These are phyloP conservation scores for Syndactyla subalaris DNA, from an alignment of 2,797 vertebrate species.

Conservation along the genomic window DNA sequence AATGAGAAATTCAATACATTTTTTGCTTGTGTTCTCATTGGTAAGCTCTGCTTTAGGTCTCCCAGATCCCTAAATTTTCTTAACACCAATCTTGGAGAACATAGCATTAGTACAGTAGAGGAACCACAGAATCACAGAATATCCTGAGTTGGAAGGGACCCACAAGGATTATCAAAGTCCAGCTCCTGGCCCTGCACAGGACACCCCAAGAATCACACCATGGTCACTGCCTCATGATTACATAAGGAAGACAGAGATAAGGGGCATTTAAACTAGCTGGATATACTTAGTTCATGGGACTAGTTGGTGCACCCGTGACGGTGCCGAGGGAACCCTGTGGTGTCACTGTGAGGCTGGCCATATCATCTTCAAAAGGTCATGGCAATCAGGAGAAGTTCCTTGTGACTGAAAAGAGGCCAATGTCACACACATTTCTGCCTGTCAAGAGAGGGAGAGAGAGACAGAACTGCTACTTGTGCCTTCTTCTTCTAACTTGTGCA, in stretches of 20 bases:
- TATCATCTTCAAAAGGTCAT: background rate
- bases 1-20: background rate
- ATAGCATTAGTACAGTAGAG: background rate
- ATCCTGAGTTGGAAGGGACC: background rate
- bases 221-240: background rate
- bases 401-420: background rate
- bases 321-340: background rate
- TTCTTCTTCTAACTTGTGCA: background rate
- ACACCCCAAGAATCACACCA: background rate
- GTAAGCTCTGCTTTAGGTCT: background rate
- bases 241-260: background rate
- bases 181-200: background rate
- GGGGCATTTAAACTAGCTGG: background rate
- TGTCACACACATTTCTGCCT: background rate
- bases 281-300: background rate
- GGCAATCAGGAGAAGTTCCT: background rate
- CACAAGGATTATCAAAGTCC: background rate
- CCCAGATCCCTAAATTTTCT: background rate
- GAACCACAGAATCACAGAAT: background rate
- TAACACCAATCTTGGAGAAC: background rate
- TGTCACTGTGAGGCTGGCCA: background rate
- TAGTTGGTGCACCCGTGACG: fast-evolving
- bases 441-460: background rate
- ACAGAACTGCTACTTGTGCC: background rate
- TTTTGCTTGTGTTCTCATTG: background rate